Percentiles rank a stretch among this genome's conserved stretches.
Evolutionary conservation across 2,113 vertebrate species (phyloP).

Genomic region (Alosa alosa): DNA sequence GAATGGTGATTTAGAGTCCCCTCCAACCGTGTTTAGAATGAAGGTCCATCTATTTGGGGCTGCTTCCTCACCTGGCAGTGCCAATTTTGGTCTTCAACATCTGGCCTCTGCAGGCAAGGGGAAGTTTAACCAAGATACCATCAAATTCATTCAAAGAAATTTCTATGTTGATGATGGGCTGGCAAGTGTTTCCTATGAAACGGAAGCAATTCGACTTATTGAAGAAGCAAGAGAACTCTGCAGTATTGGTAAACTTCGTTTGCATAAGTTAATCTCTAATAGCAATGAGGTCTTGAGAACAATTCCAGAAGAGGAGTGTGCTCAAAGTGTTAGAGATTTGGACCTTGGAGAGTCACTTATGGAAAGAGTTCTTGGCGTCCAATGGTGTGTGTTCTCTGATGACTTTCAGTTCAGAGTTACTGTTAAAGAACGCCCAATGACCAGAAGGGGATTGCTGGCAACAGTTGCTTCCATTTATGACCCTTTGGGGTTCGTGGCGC

Average conservation of each 20-base stretch:
- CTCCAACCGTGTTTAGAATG: too few species aligned
- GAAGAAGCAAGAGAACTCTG: neutral
- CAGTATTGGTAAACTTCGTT: neutral
- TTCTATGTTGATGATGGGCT: conserved; percentile 40
- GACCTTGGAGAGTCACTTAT: neutral
- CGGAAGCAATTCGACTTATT: conserved; percentile 13
- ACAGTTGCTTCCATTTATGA: too few species aligned
- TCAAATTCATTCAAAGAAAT: conserved; percentile 25
- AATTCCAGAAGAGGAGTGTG: conserved; percentile 19
- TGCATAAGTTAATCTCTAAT: conserved; percentile 26
- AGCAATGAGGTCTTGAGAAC: neutral
- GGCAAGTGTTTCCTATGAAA: conserved; percentile 22
- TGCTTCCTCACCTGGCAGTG: too few species aligned
- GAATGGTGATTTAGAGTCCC: too few species aligned
- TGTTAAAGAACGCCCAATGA: too few species aligned
- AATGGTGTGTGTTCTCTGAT: too few species aligned
- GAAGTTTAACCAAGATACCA: neutral
- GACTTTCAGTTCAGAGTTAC: too few species aligned
- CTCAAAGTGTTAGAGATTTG: neutral
- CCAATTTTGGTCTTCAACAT: too few species aligned
- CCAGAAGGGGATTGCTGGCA: too few species aligned
- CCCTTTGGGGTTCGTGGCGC: too few species aligned
- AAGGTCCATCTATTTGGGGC: too few species aligned
- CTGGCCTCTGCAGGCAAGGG: too few species aligned
- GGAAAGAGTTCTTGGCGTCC: conserved; percentile 10